A percentile compares a stretch with the other conserved stretches of the same genome.
Conservation (phyloP, 53 echinoderm and acorn worm genomes). For the Glandiceps talaboti region DNA sequence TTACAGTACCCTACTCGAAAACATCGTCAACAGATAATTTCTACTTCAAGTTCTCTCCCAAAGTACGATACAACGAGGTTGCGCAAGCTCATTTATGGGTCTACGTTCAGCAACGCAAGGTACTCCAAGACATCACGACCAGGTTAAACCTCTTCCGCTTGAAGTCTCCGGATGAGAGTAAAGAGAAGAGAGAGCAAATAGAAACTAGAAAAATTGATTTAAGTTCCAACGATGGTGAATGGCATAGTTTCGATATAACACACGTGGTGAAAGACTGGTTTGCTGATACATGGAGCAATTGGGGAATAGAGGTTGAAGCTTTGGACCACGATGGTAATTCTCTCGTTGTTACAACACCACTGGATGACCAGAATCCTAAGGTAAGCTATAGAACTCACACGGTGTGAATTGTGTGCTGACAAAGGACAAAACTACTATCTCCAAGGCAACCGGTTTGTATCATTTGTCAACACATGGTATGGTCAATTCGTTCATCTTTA, state of each 20-base stretch:
- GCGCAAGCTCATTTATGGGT: not conserved
- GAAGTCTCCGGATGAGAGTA: not conserved
- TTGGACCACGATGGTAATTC: not conserved
- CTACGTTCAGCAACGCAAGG: not conserved
- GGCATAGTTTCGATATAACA: not conserved
- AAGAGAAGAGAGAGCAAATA: not conserved
- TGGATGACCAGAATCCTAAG: too few species aligned
- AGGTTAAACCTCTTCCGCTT: not conserved
- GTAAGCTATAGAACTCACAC: too few species aligned
- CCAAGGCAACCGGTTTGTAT: too few species aligned
- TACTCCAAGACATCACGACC: not conserved
- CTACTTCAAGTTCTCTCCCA: not conserved
- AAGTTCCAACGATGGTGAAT: not conserved
- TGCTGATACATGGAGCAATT: not conserved
- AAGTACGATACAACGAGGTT: not conserved
- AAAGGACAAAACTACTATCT: too few species aligned
- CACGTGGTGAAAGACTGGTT: not conserved
- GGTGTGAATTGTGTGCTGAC: too few species aligned
- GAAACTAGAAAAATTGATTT: not conserved
- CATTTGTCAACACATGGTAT: too few species aligned
- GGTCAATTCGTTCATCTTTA: too few species aligned
- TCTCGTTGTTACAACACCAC: too few species aligned
- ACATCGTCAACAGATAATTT: not conserved
- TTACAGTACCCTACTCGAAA: too few species aligned
- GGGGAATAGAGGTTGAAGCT: not conserved